Evolutionary conservation across 2,113 vertebrate genomes (phyloP).

Genomic region (Sigmodon hispidus): DNA sequence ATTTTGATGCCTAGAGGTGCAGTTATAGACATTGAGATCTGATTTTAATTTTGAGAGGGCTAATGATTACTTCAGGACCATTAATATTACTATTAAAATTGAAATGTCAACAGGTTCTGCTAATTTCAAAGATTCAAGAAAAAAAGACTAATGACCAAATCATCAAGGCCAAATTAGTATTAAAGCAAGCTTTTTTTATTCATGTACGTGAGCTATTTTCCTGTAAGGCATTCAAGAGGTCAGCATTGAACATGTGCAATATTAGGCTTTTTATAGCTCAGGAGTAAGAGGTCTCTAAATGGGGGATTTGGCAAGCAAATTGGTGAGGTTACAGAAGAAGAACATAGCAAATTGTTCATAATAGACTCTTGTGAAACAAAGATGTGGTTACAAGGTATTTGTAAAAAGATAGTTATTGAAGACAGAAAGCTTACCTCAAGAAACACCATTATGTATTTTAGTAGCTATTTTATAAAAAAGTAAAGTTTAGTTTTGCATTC

Average conservation of each 20-base stretch:
- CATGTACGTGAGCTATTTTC: background rate
- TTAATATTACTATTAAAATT: accelerated
- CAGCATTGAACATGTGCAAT: background rate
- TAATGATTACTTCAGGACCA: background rate
- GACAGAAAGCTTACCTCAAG: too few relatives aligned
- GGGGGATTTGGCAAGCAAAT: background rate
- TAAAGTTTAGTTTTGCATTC: too few relatives aligned
- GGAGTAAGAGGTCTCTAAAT: background rate
- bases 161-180: background rate
- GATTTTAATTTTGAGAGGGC: accelerated
- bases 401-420: background rate
- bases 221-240: background rate
- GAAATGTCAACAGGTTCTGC: background rate
- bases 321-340: background rate
- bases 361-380: background rate
- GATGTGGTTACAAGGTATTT: background rate
- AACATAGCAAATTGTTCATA: background rate
- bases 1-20: too few relatives aligned
- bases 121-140: background rate
- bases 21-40: background rate
- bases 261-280: too few relatives aligned
- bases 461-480: too few relatives aligned
- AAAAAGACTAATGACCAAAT: background rate
- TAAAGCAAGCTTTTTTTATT: background rate
- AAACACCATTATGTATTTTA: too few relatives aligned